phyloP scores from a whole-genome alignment of 2,113 vertebrate genomes.

The Platysternon megacephalum region DNA sequence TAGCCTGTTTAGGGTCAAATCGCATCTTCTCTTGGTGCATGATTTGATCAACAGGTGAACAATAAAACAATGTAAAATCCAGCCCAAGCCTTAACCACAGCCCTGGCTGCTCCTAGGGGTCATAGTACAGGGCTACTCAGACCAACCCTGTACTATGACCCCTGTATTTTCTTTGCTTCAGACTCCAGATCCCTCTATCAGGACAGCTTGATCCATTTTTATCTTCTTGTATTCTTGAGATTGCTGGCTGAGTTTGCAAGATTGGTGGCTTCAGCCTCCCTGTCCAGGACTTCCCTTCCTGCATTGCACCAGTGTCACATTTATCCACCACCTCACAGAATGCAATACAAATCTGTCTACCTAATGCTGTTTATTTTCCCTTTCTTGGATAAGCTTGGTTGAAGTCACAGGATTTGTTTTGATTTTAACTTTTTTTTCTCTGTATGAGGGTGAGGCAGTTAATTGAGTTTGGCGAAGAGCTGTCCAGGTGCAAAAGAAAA shows the following conservation, averaged over 20 bases:
- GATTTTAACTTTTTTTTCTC: background rate
- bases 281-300: background rate
- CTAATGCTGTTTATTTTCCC: too few species aligned
- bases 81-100: background rate
- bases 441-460: background rate
- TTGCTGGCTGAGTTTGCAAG: background rate
- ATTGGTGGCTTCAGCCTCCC: background rate
- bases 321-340: background rate
- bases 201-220: background rate
- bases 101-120: too few species aligned
- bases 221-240: background rate
- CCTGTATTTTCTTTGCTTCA: background rate
- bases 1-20: too few species aligned
- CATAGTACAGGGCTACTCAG: background rate
- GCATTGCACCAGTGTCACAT: background rate
- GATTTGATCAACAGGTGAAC: background rate
- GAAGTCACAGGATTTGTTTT: background rate
- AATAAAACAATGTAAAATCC: background rate
- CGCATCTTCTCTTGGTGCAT: background rate
- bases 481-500: background rate
- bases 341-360: too few species aligned
- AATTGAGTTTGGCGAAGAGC: background rate
- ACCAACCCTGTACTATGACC: too few species aligned
- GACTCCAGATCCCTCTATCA: background rate
- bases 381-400: too few species aligned